Base-by-base conservation (phyloP, 2,888 invertebrate species). In the Clanis bilineata region DNA sequence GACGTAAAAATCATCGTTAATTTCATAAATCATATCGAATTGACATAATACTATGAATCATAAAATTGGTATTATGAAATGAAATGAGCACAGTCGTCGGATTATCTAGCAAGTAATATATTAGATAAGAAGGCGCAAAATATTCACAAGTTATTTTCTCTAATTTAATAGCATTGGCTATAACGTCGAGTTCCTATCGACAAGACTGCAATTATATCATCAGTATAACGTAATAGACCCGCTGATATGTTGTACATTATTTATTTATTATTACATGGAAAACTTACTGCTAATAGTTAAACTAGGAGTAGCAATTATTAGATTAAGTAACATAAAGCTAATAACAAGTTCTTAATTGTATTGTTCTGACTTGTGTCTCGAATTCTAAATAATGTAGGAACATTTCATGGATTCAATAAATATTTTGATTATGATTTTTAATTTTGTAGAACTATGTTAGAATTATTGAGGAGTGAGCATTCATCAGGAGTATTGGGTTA, bases 131-230 rank as follows among this genome's bases (percentile, higher is more conserved):
- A 9, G 15, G 9, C 47, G 32, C 18, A 32, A 51, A n/a, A 28
- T 51, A 32, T 28, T 10, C 15, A 23, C 23, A 15, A 18, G 10
- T 10, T 51, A 32, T 32, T 51, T 15, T 51, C n/a, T n/a, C n/a
- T n/a, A n/a, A n/a, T n/a, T 10, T 51, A 51, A 51, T 25, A 51
- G 23, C 47, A 51, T 38, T 39, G 47, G 25, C 18, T 39, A 28
- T 38, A 51, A 62, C 18, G 38, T 38, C 45, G 21, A 25, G 15
- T 38, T 58, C 22, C 74, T 78, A 80, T 79, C 77, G 72, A 75
- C 81, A 70, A 62, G 67, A 58, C 64, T 66, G 66, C 78, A 82
- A 84, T 84, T 83, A 85, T 76, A 76, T 71, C 76, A 78, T 83
- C 83, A 51, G 25, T 12, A 25, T 51, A 58, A 76, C 66, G 65